Conservation (phyloP, 2,113 vertebrate species). For the Scytalopus superciliaris region DNA sequence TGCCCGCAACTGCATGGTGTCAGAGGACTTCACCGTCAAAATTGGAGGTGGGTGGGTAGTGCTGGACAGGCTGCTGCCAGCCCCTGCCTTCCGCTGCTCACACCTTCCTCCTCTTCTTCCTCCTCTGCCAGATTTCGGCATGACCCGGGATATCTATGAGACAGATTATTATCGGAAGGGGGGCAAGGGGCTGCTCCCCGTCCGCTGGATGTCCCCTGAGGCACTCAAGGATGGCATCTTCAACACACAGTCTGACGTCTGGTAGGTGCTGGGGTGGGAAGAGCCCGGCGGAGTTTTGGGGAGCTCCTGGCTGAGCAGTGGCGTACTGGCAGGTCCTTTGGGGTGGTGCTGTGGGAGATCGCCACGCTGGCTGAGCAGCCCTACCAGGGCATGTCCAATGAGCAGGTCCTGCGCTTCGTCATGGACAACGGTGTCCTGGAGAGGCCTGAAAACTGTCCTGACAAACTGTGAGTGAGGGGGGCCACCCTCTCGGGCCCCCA, state of each 20-base stretch:
- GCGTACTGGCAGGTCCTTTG: conserved; percentile 71
- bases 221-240: conserved; percentile 83
- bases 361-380: conserved; percentile 80
- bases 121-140: conserved; percentile 75
- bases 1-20: conserved; percentile 85
- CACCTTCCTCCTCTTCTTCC: not conserved
- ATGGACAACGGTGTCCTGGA: conserved; percentile 76
- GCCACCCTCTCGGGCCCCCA: not conserved
- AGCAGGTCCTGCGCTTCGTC: conserved; percentile 82
- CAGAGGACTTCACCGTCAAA: conserved; percentile 82
- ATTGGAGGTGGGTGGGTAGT: conserved; percentile 71
- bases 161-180: conserved; percentile 83
- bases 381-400: conserved; percentile 83
- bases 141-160: conserved; percentile 84
- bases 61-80: rapidly evolving
- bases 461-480: conserved; percentile 71
- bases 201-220: conserved; percentile 84
- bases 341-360: conserved; percentile 83
- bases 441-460: conserved; percentile 71
- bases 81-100: rapidly evolving
- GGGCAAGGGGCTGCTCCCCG: conserved; percentile 78
- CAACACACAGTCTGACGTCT: conserved; percentile 79
- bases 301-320: rapidly evolving
- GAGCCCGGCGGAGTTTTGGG: not conserved
- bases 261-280: conserved; percentile 36